phyloP scores from a whole-genome alignment of 2,797 vertebrate genomes.

The Trachurus trachurus region DNA sequence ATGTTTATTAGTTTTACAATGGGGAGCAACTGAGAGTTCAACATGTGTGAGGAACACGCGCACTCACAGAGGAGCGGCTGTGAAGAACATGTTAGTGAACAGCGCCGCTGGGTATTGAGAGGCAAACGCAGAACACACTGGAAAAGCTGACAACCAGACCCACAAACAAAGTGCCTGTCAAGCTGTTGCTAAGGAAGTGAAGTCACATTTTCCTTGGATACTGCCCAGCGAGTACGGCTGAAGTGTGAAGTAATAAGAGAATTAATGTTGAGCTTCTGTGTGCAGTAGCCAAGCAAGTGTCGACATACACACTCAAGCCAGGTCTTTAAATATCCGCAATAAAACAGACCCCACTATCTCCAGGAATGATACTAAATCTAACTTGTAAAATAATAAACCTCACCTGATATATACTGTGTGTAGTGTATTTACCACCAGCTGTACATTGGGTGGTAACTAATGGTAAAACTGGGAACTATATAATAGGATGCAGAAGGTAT shows the following conservation, averaged over 20 bases:
- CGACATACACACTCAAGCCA: constrained; percentile 51
- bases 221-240: constrained; percentile 58
- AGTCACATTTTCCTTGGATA: constrained; percentile 83
- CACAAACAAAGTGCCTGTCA: constrained; percentile 79
- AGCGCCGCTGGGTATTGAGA: constrained; percentile 43
- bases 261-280: constrained; percentile 79
- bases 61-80: not conserved
- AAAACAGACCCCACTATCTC: constrained; percentile 45
- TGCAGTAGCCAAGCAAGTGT: constrained; percentile 68
- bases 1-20: constrained; percentile 61
- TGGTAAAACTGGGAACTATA: not conserved
- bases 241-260: constrained; percentile 79
- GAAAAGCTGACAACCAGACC: constrained; percentile 80
- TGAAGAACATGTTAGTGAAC: constrained; percentile 50
- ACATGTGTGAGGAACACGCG: constrained; percentile 21
- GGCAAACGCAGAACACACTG: constrained; percentile 69
- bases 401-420: not conserved
- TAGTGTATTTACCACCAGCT: constrained; percentile 8
- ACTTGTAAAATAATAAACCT: constrained; percentile 34
- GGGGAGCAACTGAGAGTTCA: constrained; percentile 36
- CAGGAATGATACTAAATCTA: constrained; percentile 23
- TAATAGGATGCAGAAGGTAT: not conserved
- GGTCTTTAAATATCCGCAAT: constrained; percentile 44
- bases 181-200: constrained; percentile 81
- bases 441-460: constrained; percentile 1